Percentiles rank a stretch among this genome's conserved stretches.
Evolutionary conservation across 2,797 vertebrate genomes (phyloP).

Genomic region (Microhierax caerulescens): DNA sequence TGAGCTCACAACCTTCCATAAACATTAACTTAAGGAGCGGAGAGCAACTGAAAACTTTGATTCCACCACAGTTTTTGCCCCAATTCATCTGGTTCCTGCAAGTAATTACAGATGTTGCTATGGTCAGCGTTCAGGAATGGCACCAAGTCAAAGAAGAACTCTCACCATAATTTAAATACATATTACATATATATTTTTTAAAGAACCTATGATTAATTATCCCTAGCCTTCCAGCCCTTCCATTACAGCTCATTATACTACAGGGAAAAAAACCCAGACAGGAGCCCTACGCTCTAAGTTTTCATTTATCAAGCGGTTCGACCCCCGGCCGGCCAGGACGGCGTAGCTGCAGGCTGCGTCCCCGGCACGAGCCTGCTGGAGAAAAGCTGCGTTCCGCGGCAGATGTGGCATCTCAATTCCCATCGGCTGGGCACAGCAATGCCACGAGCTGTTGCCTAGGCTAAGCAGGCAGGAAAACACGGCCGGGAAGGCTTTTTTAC

Average conservation of each 20-base stretch:
- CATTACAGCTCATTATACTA: not conserved
- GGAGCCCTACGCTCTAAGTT: not conserved
- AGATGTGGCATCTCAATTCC: not conserved
- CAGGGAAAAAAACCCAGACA: not conserved
- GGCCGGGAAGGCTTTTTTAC: not conserved
- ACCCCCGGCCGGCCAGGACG: not conserved
- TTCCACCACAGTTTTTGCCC: not conserved
- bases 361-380: accelerated
- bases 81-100: not conserved
- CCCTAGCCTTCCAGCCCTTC: not conserved
- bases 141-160: not conserved
- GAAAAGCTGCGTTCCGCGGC: not conserved
- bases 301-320: not conserved
- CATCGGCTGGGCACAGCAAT: not conserved
- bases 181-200: not conserved
- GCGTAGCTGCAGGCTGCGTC: not conserved
- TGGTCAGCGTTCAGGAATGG: not conserved
- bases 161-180: not conserved
- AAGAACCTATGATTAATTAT: not conserved
- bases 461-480: not conserved
- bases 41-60: not conserved
- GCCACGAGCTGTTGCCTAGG: not conserved
- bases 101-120: not conserved
- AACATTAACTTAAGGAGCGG: not conserved
- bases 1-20: not conserved